Percentiles rank a stretch among this genome's conserved stretches.
These are phyloP conservation scores for Hippocampus abdominalis DNA, from an alignment of 2,113 vertebrate genomes.

Conservation along the genomic window DNA sequence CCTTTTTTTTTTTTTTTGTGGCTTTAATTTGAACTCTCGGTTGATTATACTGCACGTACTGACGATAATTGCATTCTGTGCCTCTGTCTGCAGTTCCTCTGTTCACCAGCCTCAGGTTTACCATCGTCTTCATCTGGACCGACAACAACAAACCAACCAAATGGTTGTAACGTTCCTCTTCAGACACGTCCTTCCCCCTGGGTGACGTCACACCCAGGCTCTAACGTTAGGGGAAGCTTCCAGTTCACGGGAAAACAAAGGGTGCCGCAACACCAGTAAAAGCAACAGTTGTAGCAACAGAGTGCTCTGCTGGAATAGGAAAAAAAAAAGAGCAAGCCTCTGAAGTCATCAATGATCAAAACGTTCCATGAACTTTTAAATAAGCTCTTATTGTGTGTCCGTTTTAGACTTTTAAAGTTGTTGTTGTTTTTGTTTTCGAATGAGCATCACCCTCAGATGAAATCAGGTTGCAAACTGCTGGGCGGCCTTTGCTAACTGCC, in stretches of 20 bases:
- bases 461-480: slow-evolving; percentile 80
- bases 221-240: background rate
- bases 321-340: slow-evolving; percentile 22
- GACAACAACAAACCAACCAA: slow-evolving; percentile 32
- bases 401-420: background rate
- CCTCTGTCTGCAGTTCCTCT: slow-evolving; percentile 28
- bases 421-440: background rate
- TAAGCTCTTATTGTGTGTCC: slow-evolving; percentile 74
- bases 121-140: slow-evolving; percentile 24
- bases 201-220: slow-evolving; percentile 1
- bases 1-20: background rate
- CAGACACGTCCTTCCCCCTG: slow-evolving; percentile 7
- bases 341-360: slow-evolving; percentile 10
- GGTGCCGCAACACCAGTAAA: background rate
- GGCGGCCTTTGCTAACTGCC: slow-evolving; percentile 74
- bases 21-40: background rate
- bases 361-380: slow-evolving; percentile 61
- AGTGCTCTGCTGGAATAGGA: background rate
- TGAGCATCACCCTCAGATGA: slow-evolving; percentile 34
- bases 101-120: slow-evolving; percentile 44
- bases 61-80: slow-evolving; percentile 4
- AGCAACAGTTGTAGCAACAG: background rate
- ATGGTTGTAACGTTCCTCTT: background rate
- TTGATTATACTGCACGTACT: background rate
- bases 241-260: background rate